Evolutionary conservation across 1,140 invertebrate genomes (phyloP).

Genomic region (Triops cancriformis): DNA sequence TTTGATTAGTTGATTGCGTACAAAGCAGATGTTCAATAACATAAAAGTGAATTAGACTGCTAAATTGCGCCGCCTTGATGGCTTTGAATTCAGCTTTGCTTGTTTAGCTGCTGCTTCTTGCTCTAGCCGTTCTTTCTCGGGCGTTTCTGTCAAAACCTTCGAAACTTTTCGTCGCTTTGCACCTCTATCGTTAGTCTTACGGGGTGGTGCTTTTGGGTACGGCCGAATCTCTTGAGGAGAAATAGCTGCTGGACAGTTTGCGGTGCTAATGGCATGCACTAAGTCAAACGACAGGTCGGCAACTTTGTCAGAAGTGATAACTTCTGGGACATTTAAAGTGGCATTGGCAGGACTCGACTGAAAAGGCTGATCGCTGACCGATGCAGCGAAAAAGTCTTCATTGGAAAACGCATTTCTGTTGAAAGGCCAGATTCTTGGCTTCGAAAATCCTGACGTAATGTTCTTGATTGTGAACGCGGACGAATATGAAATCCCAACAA

Average conservation of each 20-base stretch:
- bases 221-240: background rate
- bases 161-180: background rate
- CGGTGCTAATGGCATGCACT: background rate
- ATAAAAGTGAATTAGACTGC: conserved; percentile 19
- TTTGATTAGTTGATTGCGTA: background rate
- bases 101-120: background rate
- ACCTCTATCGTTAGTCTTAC: background rate
- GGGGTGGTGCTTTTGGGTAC: background rate
- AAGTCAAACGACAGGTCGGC: background rate
- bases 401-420: conserved; percentile 31
- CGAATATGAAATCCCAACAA: conserved; percentile 29
- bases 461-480: conserved; percentile 24
- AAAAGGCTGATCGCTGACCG: no score
- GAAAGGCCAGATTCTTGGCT: conserved; percentile 31
- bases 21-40: conserved; percentile 17
- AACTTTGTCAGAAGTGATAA: background rate
- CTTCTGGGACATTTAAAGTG: background rate
- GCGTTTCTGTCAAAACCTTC: background rate
- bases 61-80: no score
- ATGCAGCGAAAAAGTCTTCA: conserved; percentile 25
- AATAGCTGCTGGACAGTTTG: background rate
- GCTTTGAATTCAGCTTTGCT: background rate
- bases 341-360: background rate
- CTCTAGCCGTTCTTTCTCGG: background rate
- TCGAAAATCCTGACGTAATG: conserved; percentile 32